phyloP scores from a whole-genome alignment of 30 jellyfish, hydroid and myxozoan species.

The Cassiopea andromeda region DNA sequence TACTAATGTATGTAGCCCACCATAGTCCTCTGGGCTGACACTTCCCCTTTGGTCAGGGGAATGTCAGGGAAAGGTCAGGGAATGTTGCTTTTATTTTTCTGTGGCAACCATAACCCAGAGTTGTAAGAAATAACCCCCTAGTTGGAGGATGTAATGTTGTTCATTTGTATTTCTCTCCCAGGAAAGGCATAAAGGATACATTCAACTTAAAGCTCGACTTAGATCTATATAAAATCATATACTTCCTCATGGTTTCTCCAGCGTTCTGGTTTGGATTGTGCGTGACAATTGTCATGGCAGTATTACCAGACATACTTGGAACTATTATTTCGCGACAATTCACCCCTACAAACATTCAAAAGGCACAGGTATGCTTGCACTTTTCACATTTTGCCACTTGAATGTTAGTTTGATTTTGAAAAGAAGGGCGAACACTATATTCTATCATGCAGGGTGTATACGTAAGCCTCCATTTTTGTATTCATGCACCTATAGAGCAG shows the following conservation, averaged over 20 bases:
- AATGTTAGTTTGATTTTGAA: neutral
- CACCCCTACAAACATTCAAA: constrained; percentile 60
- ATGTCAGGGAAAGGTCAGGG: too few species aligned
- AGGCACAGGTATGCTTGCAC: constrained; percentile 63
- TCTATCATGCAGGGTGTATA: too few species aligned
- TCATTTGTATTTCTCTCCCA: neutral
- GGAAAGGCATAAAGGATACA: constrained; percentile 76
- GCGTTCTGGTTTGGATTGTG: constrained; percentile 75
- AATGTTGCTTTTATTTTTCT: too few species aligned
- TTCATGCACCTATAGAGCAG: too few species aligned
- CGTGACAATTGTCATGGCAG: constrained; percentile 42
- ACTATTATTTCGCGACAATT: constrained; percentile 37
- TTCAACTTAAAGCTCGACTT: constrained; percentile 74
- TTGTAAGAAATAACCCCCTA: too few species aligned
- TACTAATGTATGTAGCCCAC: too few species aligned
- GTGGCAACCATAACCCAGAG: too few species aligned
- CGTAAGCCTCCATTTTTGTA: too few species aligned
- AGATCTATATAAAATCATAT: constrained; percentile 71
- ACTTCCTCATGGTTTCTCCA: constrained; percentile 64
- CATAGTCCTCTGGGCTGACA: too few species aligned
- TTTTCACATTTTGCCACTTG: neutral
- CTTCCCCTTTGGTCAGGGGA: too few species aligned
- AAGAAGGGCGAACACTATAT: neutral
- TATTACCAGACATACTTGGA: constrained; percentile 74
- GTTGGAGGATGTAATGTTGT: too few species aligned